Evolutionary conservation across 2,888 invertebrate genomes (phyloP), one percentile per base, ranked within the genome.

Genomic region (Drymonia ruficornis): DNA sequence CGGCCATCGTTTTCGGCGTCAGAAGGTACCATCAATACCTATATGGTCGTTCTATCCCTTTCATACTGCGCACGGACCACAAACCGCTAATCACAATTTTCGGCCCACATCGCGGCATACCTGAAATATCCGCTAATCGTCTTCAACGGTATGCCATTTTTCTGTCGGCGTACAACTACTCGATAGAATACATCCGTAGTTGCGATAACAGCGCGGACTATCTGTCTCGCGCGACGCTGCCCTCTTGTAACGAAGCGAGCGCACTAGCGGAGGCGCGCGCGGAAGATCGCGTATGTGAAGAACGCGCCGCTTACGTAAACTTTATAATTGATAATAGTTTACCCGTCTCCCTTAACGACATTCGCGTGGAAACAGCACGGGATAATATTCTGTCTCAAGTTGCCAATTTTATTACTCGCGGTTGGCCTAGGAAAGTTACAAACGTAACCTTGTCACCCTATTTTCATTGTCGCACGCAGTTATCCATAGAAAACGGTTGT

Each of bases 141-240:
- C 31, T 31, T 11, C 31, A 31, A 11, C 31, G 31, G 2, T 38
- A 38, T 8, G 38, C 38, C 1, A 38, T 38, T n/a, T 38, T 38
- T 15, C n/a, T 38, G 8, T 38, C 38, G 9, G 63, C 59, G 0
- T 75, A 74, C 52, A 71, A 74, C 53, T 74, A 72, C 49, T 56
- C 0, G 8, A 72, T 74, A 2, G 71, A 76, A 47, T 76, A 72
- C 49, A 52, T 75, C 0, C 48, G 57, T 9, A 72, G 71, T 23
- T 53, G 49, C 2, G 52, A 63, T 29, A 76, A 76, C 23, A 52
- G 1, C 2, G 38, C 38, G n/a, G 38, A 38, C 8, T 38, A n/a
- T 38, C 5, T 38, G 5, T 38, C 38, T 2, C 38, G 38, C 4
- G 38, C 38, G 2, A n/a, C 38, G n/a, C n/a, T 38, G n/a, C n/a